Base-by-base conservation (phyloP, 2,797 vertebrate species). In the Schizopygopsis malacanthus region DNA sequence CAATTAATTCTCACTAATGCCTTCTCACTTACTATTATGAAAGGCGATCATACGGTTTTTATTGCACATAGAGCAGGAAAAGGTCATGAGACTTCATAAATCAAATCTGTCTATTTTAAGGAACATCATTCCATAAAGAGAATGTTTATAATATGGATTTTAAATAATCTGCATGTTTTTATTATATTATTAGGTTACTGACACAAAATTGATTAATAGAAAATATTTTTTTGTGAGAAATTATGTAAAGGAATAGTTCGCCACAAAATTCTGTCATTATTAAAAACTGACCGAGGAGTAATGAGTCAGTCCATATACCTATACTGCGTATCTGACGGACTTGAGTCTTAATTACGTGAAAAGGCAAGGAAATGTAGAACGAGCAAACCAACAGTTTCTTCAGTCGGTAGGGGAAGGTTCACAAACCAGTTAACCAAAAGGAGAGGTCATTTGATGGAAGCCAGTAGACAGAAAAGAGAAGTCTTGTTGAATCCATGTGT, bases 1-100 rank as follows among this genome's bases (percentile, higher is more conserved):
- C 47, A 50, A 89, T 89, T 89, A 47, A 89, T 87, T 81, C 61
- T 83, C 63, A 25, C 81, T 65, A 77, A 65, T 75, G 37, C 82
- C 67, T 54, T 82, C 75, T 79, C 61, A 73, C 83, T 50, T 87
- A 67, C 81, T 70, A 81, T 86, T 84, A 89, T 78, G 54, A 83
- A 80, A n/a, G 33, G 28, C 71, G 16, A 71, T 84, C 65, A 84
- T 69, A 72, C 6, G 15, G 20, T 77, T 52, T 63, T 82, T 86
- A 84, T 81, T 70, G 87, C 71, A 63, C 16, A 70, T 63, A 79
- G 65, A 56, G 39, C 43, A 83, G 25, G 81, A 72, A 81, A 89
- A 86, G 72, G 84, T 84, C 86, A 84, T 18, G 0, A 54, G 47
- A 84, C 72, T 77, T 20, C 63, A 84, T 69, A 77, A 82, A 54